phyloP scores from a whole-genome alignment of 2,797 vertebrate genomes.

The Sardinella longiceps region DNA sequence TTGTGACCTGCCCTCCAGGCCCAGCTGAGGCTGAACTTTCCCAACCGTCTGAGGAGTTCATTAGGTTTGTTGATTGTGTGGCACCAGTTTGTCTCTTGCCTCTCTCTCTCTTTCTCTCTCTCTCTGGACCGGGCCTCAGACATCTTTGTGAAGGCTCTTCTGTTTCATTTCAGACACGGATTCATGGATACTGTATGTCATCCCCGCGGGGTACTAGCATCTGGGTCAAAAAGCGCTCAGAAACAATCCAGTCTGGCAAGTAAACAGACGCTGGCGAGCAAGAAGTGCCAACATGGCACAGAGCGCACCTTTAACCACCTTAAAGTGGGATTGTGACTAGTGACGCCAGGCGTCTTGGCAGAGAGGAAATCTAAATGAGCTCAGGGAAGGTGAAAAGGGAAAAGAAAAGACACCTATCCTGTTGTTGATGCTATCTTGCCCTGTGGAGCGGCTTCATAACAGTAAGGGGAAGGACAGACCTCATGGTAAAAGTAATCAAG shows the following conservation, averaged over 20 bases:
- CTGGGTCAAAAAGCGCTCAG: not conserved
- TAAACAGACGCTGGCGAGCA: not conserved
- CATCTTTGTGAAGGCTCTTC: not conserved
- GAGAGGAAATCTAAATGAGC: not conserved
- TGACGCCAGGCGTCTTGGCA: not conserved
- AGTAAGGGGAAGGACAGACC: not conserved
- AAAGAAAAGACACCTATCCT: not conserved
- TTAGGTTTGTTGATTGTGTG: not conserved
- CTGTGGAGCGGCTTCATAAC: not conserved
- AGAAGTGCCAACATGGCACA: not conserved
- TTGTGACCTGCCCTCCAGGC: constrained; percentile 1
- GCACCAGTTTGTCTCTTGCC: not conserved
- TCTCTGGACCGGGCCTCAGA: not conserved
- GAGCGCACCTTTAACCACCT: not conserved
- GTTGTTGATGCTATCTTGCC: not conserved
- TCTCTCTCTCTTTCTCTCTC: not conserved
- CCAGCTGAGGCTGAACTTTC: not conserved
- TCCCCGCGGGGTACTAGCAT: not conserved
- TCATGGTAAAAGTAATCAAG: not conserved
- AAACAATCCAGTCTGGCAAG: not conserved
- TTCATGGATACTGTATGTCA: not conserved
- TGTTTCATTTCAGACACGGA: no score
- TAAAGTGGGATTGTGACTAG: not conserved
- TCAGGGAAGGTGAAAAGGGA: not conserved
- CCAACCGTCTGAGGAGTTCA: not conserved